Conservation (phyloP, 2,797 vertebrate species). For the Cossypha heuglini region DNA sequence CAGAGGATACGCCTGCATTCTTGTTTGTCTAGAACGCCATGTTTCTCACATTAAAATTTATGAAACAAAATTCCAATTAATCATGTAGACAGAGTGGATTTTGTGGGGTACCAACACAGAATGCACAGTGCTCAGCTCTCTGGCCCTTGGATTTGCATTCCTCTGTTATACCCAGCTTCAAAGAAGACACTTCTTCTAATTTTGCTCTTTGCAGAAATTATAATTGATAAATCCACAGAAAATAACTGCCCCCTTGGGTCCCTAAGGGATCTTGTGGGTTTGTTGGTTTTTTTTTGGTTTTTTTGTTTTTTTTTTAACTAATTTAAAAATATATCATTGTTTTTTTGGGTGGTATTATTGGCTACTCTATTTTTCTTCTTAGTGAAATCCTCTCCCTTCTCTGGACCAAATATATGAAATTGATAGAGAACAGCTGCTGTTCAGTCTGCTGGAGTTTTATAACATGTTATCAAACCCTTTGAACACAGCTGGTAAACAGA, state of each 20-base stretch:
- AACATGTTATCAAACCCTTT: constrained; percentile 63
- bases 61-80: constrained; percentile 43
- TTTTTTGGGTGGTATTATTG: not conserved
- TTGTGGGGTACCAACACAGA: not conserved
- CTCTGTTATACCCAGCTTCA: not conserved
- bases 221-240: not conserved
- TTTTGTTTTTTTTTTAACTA: not conserved
- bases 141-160: not conserved
- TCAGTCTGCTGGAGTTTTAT: constrained; percentile 52
- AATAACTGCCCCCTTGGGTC: not conserved
- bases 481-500: constrained; percentile 63
- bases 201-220: not conserved
- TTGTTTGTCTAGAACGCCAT: constrained; percentile 57
- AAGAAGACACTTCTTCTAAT: not conserved
- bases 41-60: constrained; percentile 60
- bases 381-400: not conserved
- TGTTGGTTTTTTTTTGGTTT: no score
- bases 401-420: not conserved
- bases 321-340: not conserved
- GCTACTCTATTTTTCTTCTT: not conserved
- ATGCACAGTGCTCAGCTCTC: not conserved
- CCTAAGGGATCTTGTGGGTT: not conserved
- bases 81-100: not conserved
- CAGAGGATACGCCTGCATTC: constrained; percentile 32
- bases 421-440: constrained; percentile 59